These are phyloP conservation scores for Gobionotothen gibberifrons DNA, from an alignment of 2,797 vertebrate species.

Conservation along the genomic window DNA sequence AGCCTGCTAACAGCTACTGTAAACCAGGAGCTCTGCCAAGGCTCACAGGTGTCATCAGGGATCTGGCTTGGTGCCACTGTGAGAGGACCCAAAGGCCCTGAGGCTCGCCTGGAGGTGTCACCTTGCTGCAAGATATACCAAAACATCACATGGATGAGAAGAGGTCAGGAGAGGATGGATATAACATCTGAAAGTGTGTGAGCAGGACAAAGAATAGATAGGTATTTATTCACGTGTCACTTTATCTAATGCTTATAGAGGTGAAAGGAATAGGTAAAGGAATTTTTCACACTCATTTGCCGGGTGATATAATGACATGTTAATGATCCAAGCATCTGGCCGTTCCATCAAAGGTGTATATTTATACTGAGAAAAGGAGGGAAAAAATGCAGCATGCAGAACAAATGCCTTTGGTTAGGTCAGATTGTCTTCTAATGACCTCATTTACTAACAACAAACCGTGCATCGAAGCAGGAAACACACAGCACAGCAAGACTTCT, in stretches of 20 bases:
- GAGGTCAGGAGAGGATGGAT: conserved; percentile 19
- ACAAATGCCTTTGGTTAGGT: conserved; percentile 81
- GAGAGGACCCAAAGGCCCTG: conserved; percentile 59
- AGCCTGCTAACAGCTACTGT: conserved; percentile 73
- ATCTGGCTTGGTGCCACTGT: conserved; percentile 67
- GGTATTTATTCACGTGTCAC: background rate
- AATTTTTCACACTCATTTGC: conserved; percentile 48
- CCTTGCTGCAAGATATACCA: conserved; percentile 44
- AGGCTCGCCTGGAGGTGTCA: conserved; percentile 60
- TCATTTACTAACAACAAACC: conserved; percentile 75
- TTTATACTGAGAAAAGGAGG: conserved; percentile 63
- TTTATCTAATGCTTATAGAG: conserved; percentile 33
- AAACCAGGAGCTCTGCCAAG: conserved; percentile 76
- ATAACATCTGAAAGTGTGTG: conserved; percentile 10
- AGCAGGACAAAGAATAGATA: background rate
- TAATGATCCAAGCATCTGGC: conserved; percentile 61
- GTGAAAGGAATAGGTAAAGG: conserved; percentile 9
- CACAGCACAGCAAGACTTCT: conserved; percentile 63
- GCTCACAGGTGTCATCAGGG: conserved; percentile 75
- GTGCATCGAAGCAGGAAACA: conserved; percentile 65
- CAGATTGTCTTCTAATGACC: conserved; percentile 81
- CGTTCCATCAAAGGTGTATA: conserved; percentile 63
- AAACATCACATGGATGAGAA: conserved; percentile 33
- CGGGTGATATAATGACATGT: conserved; percentile 52
- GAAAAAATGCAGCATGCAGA: conserved; percentile 56